Base-by-base conservation (phyloP, 2,888 invertebrate genomes). In the Thecocarcelia acutangulata region DNA sequence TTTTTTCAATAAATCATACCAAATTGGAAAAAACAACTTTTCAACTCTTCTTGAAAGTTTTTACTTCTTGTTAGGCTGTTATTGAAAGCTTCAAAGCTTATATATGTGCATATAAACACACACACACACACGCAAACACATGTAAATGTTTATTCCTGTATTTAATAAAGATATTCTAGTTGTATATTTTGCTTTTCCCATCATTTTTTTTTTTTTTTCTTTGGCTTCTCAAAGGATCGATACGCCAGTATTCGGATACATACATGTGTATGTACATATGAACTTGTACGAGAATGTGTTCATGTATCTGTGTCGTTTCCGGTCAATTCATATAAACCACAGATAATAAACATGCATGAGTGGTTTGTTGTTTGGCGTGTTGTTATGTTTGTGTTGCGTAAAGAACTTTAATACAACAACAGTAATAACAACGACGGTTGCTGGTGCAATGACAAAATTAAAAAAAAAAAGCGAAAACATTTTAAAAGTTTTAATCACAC, bases 291-390 rank as follows among this genome's bases (percentile, higher is more conserved):
- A 56, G 63, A 46, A 37, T 50, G 58, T 42, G 37, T 58, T 12
- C 37, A 40, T 76, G 61, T 54, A 75, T 70, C 50, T 73, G 79
- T 68, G 63, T 15, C 52, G 66, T 82, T 82, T 78, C 82, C 82
- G 82, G 78, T 82, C 78, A 82, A 74, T 70, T 82, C 82, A 78
- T 78, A 70, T 75, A 64, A 56, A 61, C 82, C 78, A 74, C 81
- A 78, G 78, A 74, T 82, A 82, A 82, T 82, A 82, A 82, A 78
- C 82, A 82, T 74, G 74, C 81, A 66, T 74, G 78, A 78, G 74
- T 78, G 82, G 82, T 82, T 74, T 78, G 64, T 64, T 76, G 59
- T 78, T 82, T 74, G 77, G 52, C 54, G 19, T 69, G 58, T 73
- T 58, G 72, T 66, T 63, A 42, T 70, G 70, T 78, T 78, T 82